Evolutionary conservation across 2,113 vertebrate genomes (phyloP), one percentile per base, ranked within the genome.

Genomic region (Chiloscyllium plagiosum): DNA sequence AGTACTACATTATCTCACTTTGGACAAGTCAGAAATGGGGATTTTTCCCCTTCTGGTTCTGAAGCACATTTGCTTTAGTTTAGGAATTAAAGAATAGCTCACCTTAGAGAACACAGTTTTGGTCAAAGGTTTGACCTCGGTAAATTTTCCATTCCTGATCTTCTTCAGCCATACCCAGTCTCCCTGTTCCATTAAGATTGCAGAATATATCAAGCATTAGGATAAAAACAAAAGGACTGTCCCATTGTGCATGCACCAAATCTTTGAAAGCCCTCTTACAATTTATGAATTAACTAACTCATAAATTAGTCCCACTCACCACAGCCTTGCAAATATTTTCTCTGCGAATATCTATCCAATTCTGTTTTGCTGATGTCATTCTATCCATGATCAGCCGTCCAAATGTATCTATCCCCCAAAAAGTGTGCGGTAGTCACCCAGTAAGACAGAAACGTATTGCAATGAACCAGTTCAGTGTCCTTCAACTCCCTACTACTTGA

Each of bases 121-220:
- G 8, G 99, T 98, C 50, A 94, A 97, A 4, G 97, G 96, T 52
- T 96, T 97, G 96, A 99, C 87, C 65, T 97, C 96, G 1, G 95
- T 76, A 50, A 98, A 97, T 4, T 96, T 95, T 90, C 98, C 98
- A 5, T 12, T 50, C 0, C 98, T 98, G 68, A 98, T 98, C 97
- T 98, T 99, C 97, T 99, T 99, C 95, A 99, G 96, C 98, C 98
- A 99, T 92, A 99, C 98, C 98, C 98, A 99, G 97, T 99, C 99
- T 8, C 99, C 99, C 99, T 99, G 96, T n/a, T n/a, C 96, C 96
- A 69, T 96, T 19, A 15, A 96, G 22, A 96, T 13, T 17, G 42
- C 96, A 95, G 4, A 37, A 65, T 72, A 95, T 24, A 78, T 33
- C 72, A 87, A 70, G 19, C 37, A 50, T 8, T 86, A 50, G 42